These are phyloP conservation scores for Chrysogorgia sp. DNA, from an alignment of 92 coral and sea anemone genomes.

Conservation along the genomic window DNA sequence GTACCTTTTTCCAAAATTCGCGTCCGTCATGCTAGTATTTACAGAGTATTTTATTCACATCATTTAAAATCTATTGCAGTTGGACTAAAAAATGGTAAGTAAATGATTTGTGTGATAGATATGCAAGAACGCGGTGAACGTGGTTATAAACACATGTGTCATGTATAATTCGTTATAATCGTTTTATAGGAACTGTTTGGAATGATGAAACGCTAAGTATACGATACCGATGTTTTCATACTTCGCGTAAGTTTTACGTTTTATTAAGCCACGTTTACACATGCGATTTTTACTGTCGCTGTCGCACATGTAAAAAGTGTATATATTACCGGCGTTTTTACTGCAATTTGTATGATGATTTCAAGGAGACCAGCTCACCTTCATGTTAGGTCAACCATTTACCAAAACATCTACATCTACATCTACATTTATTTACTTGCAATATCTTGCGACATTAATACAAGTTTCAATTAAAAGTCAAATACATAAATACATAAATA, in stretches of 20 bases:
- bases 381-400: too few relatives aligned
- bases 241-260: constrained; percentile 32
- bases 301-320: too few relatives aligned
- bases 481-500: too few relatives aligned
- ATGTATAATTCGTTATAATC: neutral
- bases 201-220: neutral
- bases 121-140: neutral
- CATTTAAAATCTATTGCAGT: neutral
- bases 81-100: constrained; percentile 24
- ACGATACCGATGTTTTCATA: constrained; percentile 6
- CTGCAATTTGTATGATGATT: too few relatives aligned
- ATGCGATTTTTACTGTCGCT: too few relatives aligned
- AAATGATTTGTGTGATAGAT: neutral
- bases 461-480: too few relatives aligned
- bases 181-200: neutral
- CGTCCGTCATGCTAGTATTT: constrained; percentile 16
- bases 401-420: too few relatives aligned
- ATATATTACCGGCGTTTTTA: too few relatives aligned
- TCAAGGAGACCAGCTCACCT: too few relatives aligned
- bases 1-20: constrained; percentile 17
- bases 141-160: neutral
- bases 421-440: too few relatives aligned
- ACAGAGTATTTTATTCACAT: constrained; percentile 10
- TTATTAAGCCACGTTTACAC: neutral
- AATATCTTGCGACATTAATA: too few relatives aligned